Conservation (phyloP, 2,113 vertebrate genomes). For the Limnothrissa miodon region DNA sequence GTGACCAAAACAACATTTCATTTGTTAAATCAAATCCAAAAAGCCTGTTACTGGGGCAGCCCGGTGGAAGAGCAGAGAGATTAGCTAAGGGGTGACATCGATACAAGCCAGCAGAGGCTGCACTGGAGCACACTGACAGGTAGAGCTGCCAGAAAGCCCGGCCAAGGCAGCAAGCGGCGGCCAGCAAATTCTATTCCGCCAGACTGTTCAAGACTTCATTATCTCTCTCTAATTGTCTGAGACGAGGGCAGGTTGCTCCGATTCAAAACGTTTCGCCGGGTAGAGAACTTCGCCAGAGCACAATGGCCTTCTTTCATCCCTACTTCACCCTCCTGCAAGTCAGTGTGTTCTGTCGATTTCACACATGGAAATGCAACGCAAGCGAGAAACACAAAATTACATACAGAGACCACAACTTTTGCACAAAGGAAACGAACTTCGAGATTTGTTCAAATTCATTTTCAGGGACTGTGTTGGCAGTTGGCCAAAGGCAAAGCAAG, state of each 20-base stretch:
- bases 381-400: not conserved
- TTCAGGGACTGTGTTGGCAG: not conserved
- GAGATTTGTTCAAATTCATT: not conserved
- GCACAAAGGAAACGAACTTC: not conserved
- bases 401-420: not conserved
- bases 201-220: conserved; percentile 64
- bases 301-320: conserved; percentile 35
- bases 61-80: conserved; percentile 59
- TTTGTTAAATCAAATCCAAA: conserved; percentile 56
- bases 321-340: not conserved
- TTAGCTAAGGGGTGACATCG: conserved; percentile 60
- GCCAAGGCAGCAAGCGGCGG: conserved; percentile 61
- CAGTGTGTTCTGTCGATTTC: conserved; percentile 8
- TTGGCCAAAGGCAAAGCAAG: not conserved
- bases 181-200: conserved; percentile 61
- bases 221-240: conserved; percentile 69
- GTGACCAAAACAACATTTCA: conserved; percentile 56
- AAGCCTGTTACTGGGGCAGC: conserved; percentile 49
- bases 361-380: conserved; percentile 8
- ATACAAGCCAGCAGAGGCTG: conserved; percentile 45
- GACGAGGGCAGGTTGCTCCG: conserved; percentile 57
- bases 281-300: conserved; percentile 21
- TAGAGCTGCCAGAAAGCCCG: conserved; percentile 58
- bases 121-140: conserved; percentile 36
- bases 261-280: conserved; percentile 31